Evolutionary conservation across 2,797 vertebrate species (phyloP), one percentile per base, ranked within the genome.

Genomic region (Phaenicophaeus curvirostris): DNA sequence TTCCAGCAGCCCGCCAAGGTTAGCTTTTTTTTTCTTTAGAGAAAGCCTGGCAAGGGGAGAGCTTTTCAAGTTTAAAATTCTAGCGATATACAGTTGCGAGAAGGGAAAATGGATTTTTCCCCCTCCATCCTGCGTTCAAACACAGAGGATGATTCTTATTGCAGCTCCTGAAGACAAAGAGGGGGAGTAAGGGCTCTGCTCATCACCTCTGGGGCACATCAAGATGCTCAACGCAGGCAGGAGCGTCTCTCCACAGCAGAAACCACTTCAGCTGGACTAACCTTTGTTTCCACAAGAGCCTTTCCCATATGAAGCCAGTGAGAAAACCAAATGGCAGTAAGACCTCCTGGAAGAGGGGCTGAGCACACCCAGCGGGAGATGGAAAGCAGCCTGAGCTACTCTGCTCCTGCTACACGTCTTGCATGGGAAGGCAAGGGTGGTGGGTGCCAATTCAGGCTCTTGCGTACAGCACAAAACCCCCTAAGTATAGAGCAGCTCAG

Each of bases 1-100:
- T 63, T 83, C 66, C 85, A 72, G 94, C 39, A 79, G 65, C 67
- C n/a, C 65, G 94, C 95, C 91, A 97, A 96, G 76, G 84, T 91
- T 86, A 58, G 39, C 39, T 39, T 78, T 74, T 78, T 74, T 55
- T 39, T 81, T 63, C 87, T 87, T 90, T 15, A 63, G 69, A 95
- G 74, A 89, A 87, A 63, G 63, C 77, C 81, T 92, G 79, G 66
- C 62, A 83, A 4, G 8, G 33, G 18, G 9, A 78, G 65, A 91
- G 62, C 73, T 82, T 58, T 86, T 48, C 71, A 73, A 62, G 77
- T 17, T 44, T 37, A 42, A 57, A 19, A 61, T 58, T 20, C 51
- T 31, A 33, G 28, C 33, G 46, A 31, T 7, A 33, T 51, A 51
- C 35, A 41, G 33, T 6, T 3, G 6, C 42, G 53, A 76, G 46